Conservation (phyloP, 2,888 invertebrate species). For the Eristalis tenax region DNA sequence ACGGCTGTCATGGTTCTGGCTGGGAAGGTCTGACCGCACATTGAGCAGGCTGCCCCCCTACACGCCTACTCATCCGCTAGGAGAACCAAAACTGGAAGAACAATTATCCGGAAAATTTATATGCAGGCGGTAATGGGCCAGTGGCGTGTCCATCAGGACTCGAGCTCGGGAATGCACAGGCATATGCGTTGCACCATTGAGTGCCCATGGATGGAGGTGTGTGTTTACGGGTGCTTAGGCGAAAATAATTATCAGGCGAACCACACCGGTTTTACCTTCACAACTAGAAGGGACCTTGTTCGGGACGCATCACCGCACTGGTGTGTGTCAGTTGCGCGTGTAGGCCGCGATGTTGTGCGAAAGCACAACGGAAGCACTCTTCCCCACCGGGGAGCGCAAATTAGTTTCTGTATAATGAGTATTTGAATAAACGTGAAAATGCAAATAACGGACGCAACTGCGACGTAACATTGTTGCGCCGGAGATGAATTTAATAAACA, state of each 20-base stretch:
- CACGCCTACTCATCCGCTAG: neutral
- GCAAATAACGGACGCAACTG: constrained; percentile 36
- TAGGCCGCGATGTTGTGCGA: constrained; percentile 23
- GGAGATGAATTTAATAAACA: neutral
- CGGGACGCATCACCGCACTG: constrained; percentile 22
- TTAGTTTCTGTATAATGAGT: constrained; percentile 70
- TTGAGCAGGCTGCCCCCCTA: neutral
- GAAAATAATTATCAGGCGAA: constrained; percentile 70
- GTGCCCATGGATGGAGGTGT: neutral
- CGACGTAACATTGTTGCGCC: constrained; percentile 11
- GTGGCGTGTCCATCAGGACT: constrained; percentile 37
- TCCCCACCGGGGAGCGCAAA: constrained; percentile 55
- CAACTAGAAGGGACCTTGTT: neutral
- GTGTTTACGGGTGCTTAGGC: constrained; percentile 34
- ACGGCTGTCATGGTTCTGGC: constrained; percentile 10
- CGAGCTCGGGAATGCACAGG: constrained; percentile 8
- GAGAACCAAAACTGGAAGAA: constrained; percentile 29
- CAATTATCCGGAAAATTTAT: constrained; percentile 56
- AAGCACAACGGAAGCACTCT: constrained; percentile 38
- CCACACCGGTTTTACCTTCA: constrained; percentile 56
- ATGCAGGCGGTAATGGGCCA: constrained; percentile 41
- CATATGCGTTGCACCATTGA: neutral
- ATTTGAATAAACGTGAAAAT: constrained; percentile 63
- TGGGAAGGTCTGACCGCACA: constrained; percentile 29
- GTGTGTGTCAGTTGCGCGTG: constrained; percentile 28